A percentile compares a stretch with the other conserved stretches of the same genome.
Evolutionary conservation across 2,888 invertebrate species (phyloP).

Genomic region (Himalopsyche kuldschensis): DNA sequence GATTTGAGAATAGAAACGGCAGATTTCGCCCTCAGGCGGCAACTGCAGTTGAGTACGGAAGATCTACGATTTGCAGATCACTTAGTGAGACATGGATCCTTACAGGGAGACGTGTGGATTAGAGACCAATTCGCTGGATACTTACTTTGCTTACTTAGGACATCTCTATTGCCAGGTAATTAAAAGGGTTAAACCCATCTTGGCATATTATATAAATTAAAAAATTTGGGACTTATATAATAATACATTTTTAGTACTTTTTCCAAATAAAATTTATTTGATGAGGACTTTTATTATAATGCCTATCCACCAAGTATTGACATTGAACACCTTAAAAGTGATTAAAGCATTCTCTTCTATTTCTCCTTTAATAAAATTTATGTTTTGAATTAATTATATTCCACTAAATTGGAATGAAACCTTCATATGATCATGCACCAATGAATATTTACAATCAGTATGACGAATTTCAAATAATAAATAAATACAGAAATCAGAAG

Average conservation of each 20-base stretch:
- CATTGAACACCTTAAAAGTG: too few relatives aligned
- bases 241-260: too few relatives aligned
- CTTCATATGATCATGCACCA: too few relatives aligned
- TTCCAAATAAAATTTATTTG: too few relatives aligned
- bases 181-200: not conserved
- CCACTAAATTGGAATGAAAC: too few relatives aligned
- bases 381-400: not conserved
- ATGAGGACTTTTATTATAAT: too few relatives aligned
- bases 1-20: slow-evolving; percentile 81
- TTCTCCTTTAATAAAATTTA: not conserved
- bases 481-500: too few relatives aligned
- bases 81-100: slow-evolving; percentile 71
- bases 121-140: slow-evolving; percentile 91
- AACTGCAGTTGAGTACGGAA: slow-evolving; percentile 88
- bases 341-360: not conserved
- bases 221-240: too few relatives aligned
- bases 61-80: slow-evolving; percentile 95
- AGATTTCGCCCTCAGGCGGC: slow-evolving; percentile 77
- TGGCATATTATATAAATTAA: too few relatives aligned
- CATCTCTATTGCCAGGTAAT: slow-evolving; percentile 69
- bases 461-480: too few relatives aligned
- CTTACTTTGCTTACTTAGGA: slow-evolving; percentile 77
- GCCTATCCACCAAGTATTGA: too few relatives aligned
- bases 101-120: slow-evolving; percentile 95
- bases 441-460: too few relatives aligned